A percentile compares a stretch with the other conserved stretches of the same genome.
These are phyloP conservation scores for Regulus satrapa DNA, from an alignment of 2,113 vertebrate genomes.

Conservation along the genomic window DNA sequence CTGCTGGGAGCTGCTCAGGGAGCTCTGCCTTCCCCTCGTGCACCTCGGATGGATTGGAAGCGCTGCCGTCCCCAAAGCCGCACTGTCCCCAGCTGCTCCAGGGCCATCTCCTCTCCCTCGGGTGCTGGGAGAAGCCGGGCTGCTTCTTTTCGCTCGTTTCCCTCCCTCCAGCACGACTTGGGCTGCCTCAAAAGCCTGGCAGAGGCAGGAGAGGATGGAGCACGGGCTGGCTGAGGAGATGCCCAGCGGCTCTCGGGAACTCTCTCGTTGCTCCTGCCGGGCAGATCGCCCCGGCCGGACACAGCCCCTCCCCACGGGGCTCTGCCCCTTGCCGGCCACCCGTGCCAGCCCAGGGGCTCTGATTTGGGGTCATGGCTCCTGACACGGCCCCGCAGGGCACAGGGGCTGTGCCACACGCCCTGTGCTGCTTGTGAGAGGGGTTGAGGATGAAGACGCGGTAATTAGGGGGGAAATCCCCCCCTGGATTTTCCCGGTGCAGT, in stretches of 20 bases:
- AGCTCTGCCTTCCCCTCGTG: accelerated
- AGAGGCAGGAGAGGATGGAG: neutral
- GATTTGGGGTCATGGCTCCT: neutral
- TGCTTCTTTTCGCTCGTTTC: neutral
- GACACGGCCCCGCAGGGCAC: neutral
- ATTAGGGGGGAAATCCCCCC: accelerated
- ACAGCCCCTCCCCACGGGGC: neutral
- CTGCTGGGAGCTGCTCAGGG: neutral
- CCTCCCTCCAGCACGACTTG: accelerated
- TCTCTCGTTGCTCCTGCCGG: neutral
- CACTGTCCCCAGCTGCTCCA: neutral
- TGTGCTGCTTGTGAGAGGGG: neutral
- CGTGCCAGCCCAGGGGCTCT: accelerated
- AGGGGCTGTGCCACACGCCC: accelerated
- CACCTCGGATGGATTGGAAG: accelerated
- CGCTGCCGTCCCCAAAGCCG: neutral
- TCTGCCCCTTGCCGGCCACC: neutral
- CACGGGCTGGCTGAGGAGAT: neutral
- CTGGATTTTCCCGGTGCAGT: neutral
- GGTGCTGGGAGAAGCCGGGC: neutral
- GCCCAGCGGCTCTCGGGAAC: accelerated
- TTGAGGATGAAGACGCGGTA: neutral
- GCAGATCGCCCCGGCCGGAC: neutral
- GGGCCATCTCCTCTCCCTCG: neutral
- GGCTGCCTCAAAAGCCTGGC: neutral